Evolutionary conservation across 2,888 invertebrate genomes (phyloP).

Genomic region (Sialis fuliginosa): DNA sequence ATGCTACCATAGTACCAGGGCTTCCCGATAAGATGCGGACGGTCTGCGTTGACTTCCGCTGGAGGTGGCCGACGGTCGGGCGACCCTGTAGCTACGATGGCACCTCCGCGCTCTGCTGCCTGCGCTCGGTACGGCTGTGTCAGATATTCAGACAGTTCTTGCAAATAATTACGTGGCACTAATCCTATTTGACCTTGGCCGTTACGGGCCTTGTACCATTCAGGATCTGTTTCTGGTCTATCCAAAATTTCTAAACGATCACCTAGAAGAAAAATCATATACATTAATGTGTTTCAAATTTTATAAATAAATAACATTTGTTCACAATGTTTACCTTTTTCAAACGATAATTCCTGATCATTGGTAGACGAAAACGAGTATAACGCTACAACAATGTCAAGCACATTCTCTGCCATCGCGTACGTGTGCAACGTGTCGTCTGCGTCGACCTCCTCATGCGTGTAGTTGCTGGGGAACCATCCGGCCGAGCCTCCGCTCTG

Average conservation of each 20-base stretch:
- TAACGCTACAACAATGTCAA: conserved; percentile 88
- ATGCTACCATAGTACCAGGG: conserved; percentile 97
- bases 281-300: too few relatives aligned
- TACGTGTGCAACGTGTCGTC: conserved; percentile 83
- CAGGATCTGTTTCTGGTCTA: conserved; percentile 91
- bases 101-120: conserved; percentile 17
- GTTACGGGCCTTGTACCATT: conserved; percentile 90
- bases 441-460: conserved; percentile 74
- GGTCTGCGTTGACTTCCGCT: conserved; percentile 26
- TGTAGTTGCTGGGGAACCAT: conserved; percentile 99
- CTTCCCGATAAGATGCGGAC: conserved; percentile 58
- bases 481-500: conserved; percentile 53
- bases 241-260: conserved; percentile 92
- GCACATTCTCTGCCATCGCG: conserved; percentile 87
- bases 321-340: conserved; percentile 41
- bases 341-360: conserved; percentile 90
- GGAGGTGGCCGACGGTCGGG: conserved; percentile 25
- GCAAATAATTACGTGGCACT: conserved; percentile 88
- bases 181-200: conserved; percentile 82
- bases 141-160: conserved; percentile 79
- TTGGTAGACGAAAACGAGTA: conserved; percentile 89
- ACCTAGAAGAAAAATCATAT: conserved; percentile 24
- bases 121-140: conserved; percentile 60
- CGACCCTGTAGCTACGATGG: conserved; percentile 23
- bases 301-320: too few relatives aligned